Percentiles rank a stretch among this genome's conserved stretches.
These are phyloP conservation scores for Andrena cerasifolii DNA, from an alignment of 1,140 invertebrate genomes.

Conservation along the genomic window DNA sequence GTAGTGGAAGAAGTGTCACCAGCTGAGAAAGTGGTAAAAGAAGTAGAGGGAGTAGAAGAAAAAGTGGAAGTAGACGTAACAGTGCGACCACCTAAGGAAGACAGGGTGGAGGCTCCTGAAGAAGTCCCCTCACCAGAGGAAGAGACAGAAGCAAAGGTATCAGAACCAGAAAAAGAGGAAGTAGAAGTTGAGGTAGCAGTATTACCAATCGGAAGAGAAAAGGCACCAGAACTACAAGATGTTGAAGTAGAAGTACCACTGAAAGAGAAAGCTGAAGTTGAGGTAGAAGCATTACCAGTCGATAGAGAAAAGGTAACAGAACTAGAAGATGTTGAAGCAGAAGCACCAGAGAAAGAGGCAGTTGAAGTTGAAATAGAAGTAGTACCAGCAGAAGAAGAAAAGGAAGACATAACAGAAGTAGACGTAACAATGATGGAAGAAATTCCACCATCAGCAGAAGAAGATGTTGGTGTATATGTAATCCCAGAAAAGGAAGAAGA, in stretches of 20 bases:
- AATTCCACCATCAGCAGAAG: neutral
- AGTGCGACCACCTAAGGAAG: neutral
- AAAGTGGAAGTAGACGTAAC: constrained; percentile 4
- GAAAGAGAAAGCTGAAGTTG: constrained; percentile 12
- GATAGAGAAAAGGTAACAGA: constrained; percentile 15
- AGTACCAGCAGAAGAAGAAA: neutral
- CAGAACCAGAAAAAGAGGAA: too few relatives aligned
- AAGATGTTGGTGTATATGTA: neutral
- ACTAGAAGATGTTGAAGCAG: neutral
- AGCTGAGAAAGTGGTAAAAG: neutral
- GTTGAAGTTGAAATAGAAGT: constrained; percentile 3
- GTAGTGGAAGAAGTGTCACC: constrained; percentile 8
- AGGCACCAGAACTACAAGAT: neutral
- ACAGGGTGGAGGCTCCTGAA: neutral
- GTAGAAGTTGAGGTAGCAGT: too few relatives aligned
- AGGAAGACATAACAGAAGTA: constrained; percentile 4
- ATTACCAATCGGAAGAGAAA: too few relatives aligned
- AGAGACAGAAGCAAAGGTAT: too few relatives aligned
- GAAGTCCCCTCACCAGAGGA: neutral
- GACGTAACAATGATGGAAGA: neutral
- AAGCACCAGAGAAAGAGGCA: neutral
- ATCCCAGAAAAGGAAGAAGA: neutral
- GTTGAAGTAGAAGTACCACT: neutral
- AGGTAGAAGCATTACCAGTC: too few relatives aligned
- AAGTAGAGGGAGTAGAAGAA: constrained; percentile 4